phyloP scores from a whole-genome alignment of 2,888 invertebrate species.

The Tholera decimalis region DNA sequence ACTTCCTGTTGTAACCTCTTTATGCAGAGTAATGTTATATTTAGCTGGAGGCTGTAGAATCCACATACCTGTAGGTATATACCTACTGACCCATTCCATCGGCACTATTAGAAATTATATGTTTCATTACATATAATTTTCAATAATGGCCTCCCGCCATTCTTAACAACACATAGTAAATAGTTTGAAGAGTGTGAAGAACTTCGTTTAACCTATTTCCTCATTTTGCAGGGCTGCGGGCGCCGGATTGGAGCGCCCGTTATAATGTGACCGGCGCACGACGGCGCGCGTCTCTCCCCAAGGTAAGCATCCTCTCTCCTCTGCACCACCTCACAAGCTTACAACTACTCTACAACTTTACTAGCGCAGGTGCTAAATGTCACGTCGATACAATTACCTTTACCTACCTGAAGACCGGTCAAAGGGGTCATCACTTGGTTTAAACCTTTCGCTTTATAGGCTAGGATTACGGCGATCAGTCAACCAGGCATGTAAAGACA shows the following conservation, averaged over 20 bases:
- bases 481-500: background rate
- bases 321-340: conserved; percentile 14
- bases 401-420: conserved; percentile 33
- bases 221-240: conserved; percentile 78
- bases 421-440: background rate
- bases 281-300: conserved; percentile 85
- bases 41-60: background rate
- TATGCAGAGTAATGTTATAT: conserved; percentile 8
- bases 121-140: too few relatives aligned
- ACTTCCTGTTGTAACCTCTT: background rate
- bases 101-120: background rate
- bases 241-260: conserved; percentile 79
- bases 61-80: too few relatives aligned
- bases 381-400: conserved; percentile 28
- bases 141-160: background rate
- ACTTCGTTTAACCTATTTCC: conserved; percentile 53
- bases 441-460: background rate
- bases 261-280: conserved; percentile 90
- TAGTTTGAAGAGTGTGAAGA: background rate
- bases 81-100: background rate
- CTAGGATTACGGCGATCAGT: background rate
- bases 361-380: conserved; percentile 35
- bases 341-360: conserved; percentile 18
- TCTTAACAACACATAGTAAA: background rate
- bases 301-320: conserved; percentile 82